Conservation (phyloP, 1,140 invertebrate genomes). For the Chironomus tepperi region DNA sequence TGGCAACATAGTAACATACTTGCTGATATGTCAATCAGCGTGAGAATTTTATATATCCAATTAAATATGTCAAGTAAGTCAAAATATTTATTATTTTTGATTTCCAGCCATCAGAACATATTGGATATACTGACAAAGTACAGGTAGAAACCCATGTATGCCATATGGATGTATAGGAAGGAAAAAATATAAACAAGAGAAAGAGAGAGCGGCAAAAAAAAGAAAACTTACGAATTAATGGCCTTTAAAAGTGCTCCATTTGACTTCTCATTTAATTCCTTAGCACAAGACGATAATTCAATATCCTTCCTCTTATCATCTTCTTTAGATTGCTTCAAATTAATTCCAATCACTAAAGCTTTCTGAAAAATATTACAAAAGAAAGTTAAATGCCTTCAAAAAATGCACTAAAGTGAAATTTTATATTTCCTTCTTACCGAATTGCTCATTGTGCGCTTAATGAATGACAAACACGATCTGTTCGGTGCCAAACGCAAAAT, state of each 20-base stretch:
- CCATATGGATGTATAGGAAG: neutral
- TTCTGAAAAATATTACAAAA: constrained; percentile 28
- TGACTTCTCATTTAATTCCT: constrained; percentile 32
- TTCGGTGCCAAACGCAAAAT: neutral
- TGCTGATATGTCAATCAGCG: too few species aligned
- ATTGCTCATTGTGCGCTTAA: constrained; percentile 11
- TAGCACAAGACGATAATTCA: constrained; percentile 33
- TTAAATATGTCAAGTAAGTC: too few species aligned
- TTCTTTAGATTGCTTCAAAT: constrained; percentile 31
- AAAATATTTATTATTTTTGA: too few species aligned
- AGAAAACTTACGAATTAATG: constrained; percentile 26
- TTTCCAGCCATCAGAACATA: too few species aligned
- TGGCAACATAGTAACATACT: too few species aligned
- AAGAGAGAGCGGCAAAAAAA: constrained; percentile 23
- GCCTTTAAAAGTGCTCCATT: neutral
- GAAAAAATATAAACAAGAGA: neutral
- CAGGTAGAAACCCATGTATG: too few species aligned
- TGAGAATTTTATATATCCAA: too few species aligned
- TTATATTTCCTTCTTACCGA: neutral
- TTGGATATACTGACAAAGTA: too few species aligned
- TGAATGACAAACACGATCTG: constrained; percentile 18
- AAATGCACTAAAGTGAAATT: neutral
- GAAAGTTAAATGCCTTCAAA: neutral
- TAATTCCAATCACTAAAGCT: constrained; percentile 35
- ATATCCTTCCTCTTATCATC: constrained; percentile 36